Percentiles rank a stretch among this genome's conserved stretches.
Evolutionary conservation across 2,888 invertebrate genomes (phyloP).

Genomic region (Lamproptera curius): DNA sequence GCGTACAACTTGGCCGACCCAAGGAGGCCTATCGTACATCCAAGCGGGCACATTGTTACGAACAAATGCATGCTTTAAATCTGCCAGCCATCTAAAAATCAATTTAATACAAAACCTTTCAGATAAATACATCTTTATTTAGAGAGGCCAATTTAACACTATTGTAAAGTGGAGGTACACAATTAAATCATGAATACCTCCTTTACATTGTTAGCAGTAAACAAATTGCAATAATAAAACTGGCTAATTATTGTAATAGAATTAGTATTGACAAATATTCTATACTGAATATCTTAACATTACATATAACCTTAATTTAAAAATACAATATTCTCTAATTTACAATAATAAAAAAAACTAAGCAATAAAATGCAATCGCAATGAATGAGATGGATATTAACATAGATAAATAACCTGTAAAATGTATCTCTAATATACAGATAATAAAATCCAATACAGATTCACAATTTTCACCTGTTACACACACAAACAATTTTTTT

Average conservation of each 20-base stretch:
- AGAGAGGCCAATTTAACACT: constrained; percentile 70
- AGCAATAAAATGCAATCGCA: constrained; percentile 57
- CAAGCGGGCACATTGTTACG: too few relatives aligned
- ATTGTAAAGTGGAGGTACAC: constrained; percentile 32
- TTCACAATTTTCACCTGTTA: constrained; percentile 17
- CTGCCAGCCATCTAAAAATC: too few relatives aligned
- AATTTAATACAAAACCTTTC: too few relatives aligned
- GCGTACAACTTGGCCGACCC: too few relatives aligned
- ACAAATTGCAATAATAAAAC: constrained; percentile 52
- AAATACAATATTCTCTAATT: constrained; percentile 44
- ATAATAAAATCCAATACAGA: constrained; percentile 21
- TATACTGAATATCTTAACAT: constrained; percentile 51
- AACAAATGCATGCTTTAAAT: too few relatives aligned
- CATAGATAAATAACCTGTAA: constrained; percentile 38
- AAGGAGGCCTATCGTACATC: too few relatives aligned
- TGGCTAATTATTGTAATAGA: constrained; percentile 44
- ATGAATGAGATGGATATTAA: constrained; percentile 53
- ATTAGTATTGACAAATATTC: constrained; percentile 35
- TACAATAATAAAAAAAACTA: constrained; percentile 52
- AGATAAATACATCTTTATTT: constrained; percentile 70
- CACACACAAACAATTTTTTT: constrained; percentile 19
- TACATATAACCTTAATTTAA: constrained; percentile 50
- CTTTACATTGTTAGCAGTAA: constrained; percentile 39
- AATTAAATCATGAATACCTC: constrained; percentile 10
- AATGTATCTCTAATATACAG: constrained; percentile 36